Evolutionary conservation across 2,113 vertebrate species (phyloP).

Genomic region (Diadophis punctatus): DNA sequence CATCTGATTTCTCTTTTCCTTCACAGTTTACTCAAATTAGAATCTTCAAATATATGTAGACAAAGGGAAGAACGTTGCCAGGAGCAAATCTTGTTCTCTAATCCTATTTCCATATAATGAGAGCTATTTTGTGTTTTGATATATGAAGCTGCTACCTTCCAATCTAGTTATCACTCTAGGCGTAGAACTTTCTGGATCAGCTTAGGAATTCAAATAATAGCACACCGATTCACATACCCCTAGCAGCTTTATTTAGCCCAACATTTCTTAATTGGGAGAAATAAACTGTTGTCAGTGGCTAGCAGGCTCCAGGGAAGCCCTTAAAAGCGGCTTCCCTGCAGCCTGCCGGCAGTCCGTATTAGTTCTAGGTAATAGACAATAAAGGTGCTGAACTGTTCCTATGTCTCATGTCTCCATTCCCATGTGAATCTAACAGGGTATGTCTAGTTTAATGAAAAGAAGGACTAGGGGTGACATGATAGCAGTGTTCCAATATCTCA

Average conservation of each 20-base stretch:
- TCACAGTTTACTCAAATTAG: neutral
- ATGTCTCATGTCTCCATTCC: too few relatives aligned
- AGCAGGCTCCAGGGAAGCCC: too few relatives aligned
- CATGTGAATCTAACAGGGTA: too few relatives aligned
- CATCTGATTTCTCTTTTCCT: neutral
- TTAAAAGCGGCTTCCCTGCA: too few relatives aligned
- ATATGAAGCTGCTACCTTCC: neutral
- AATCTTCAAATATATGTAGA: neutral
- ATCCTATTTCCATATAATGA: neutral
- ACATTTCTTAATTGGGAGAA: too few relatives aligned
- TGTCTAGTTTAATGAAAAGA: too few relatives aligned
- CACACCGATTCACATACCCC: neutral
- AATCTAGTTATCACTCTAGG: neutral
- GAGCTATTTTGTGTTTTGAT: neutral
- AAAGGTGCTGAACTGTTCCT: too few relatives aligned
- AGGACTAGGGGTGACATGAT: too few relatives aligned
- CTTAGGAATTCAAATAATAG: neutral
- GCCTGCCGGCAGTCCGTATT: too few relatives aligned
- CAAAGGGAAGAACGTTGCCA: neutral
- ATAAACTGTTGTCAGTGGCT: too few relatives aligned
- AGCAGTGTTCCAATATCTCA: too few relatives aligned
- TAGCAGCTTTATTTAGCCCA: neutral
- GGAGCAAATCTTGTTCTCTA: neutral
- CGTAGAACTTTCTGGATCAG: neutral
- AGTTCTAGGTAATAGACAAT: too few relatives aligned